Evolutionary conservation across 1,140 invertebrate species (phyloP).

Genomic region (Euura lappo): DNA sequence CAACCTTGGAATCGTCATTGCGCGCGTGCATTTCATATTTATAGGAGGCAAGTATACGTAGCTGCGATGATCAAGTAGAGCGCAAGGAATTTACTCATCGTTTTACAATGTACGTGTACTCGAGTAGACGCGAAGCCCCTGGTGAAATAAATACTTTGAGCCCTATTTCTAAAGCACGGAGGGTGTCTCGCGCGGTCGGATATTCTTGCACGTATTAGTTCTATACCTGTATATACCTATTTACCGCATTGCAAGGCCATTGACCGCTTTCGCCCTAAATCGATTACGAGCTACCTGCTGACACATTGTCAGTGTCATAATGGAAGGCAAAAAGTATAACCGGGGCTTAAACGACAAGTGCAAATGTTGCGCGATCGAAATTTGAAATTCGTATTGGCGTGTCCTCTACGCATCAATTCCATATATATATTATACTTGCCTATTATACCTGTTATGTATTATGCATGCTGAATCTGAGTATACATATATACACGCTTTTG

Average conservation of each 20-base stretch:
- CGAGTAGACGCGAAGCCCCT: neutral
- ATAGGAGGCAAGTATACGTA: no score
- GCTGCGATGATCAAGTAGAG: no score
- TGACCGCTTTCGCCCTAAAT: conserved; percentile 6
- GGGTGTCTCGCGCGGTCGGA: neutral
- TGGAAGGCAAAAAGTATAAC: conserved; percentile 5
- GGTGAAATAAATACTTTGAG: neutral
- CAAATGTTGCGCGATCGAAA: neutral
- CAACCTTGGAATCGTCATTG: no score
- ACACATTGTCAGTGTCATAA: conserved; percentile 5
- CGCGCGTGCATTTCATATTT: no score
- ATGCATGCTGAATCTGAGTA: no score
- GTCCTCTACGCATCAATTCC: neutral
- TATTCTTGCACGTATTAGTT: neutral
- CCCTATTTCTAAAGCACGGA: conserved; percentile 4
- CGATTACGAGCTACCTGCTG: conserved; percentile 6
- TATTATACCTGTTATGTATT: no score
- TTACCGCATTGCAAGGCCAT: conserved; percentile 6
- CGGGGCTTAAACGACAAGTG: conserved; percentile 1
- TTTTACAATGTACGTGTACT: no score
- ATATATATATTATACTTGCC: neutral
- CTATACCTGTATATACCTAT: conserved; percentile 6
- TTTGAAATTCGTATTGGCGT: neutral
- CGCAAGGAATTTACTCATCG: no score
- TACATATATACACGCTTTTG: no score